Conservation (phyloP, 2,888 invertebrate species). For the Pimpla rufipes region DNA sequence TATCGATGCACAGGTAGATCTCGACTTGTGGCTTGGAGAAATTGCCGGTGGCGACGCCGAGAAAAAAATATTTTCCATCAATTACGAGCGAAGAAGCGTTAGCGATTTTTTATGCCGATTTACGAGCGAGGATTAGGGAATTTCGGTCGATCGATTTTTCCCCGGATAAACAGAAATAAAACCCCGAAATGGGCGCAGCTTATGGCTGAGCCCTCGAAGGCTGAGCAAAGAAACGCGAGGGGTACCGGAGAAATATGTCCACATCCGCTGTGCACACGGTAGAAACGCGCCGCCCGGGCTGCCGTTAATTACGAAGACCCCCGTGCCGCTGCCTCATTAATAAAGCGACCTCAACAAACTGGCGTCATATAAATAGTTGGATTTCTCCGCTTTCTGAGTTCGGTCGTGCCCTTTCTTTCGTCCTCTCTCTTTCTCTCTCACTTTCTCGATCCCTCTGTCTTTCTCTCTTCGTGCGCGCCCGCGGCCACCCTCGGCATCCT, state of each 20-base stretch:
- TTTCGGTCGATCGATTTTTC: too few relatives aligned
- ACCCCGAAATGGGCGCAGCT: too few relatives aligned
- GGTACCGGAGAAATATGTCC: background rate
- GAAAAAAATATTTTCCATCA: too few relatives aligned
- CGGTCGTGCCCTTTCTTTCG: constrained; percentile 28
- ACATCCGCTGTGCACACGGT: constrained; percentile 44
- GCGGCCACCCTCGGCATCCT: constrained; percentile 37
- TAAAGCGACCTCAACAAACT: constrained; percentile 83
- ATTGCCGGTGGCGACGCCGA: too few relatives aligned
- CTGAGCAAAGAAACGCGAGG: background rate
- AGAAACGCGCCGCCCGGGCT: constrained; percentile 75
- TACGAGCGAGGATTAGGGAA: too few relatives aligned
- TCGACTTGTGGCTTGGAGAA: too few relatives aligned
- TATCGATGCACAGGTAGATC: too few relatives aligned
- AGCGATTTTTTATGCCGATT: too few relatives aligned
- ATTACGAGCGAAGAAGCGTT: too few relatives aligned
- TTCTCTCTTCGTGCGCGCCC: background rate
- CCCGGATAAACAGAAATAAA: too few relatives aligned
- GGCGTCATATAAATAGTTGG: constrained; percentile 82
- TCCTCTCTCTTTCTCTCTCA: constrained; percentile 12
- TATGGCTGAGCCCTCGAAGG: too few relatives aligned
- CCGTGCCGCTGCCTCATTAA: constrained; percentile 80
- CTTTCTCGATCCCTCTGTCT: too few relatives aligned
- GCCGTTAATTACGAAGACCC: constrained; percentile 82
- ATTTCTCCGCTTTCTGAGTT: constrained; percentile 71